Base-by-base conservation (phyloP, 37 sponge, comb jelly and placozoan genomes). In the Ephydatia muelleri region DNA sequence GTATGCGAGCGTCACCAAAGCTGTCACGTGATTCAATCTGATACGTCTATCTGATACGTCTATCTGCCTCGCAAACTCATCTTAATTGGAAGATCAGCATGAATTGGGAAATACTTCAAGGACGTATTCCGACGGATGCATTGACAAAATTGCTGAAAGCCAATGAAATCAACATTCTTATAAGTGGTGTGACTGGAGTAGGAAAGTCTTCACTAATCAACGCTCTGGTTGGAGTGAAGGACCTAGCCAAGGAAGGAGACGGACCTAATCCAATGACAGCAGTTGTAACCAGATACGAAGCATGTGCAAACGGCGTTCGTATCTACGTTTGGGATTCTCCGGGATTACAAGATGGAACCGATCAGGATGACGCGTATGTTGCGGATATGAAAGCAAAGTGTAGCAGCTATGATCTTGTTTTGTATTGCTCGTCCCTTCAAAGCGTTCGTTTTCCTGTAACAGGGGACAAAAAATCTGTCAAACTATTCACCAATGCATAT, bases 161-260 rank as follows among this genome's bases (percentile, higher is more conserved):
- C 27, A 71, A 11, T 26, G 21, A 40, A 19, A 36, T 75, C 37
- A 75, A 36, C 32, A 23, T 75, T 14, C 37, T 75, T 36, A 38
- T 75, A 12, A 37, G 25, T 11, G 76, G 76, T 16, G 8, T 19
- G 12, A 75, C 76, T 11, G 76, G 76, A 75, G 34, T 38, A 32
- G 76, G 76, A 21, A 75, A 75, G 23, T 75, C 76, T 11, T 37
- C 76, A 36, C 21, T 75, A 32, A 23, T 75, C 28, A 75, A 75
- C 36, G 76, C 36, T 16, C 31, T 75, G 36, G 37, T 75, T 32
- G 76, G 76, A 11, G 34, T 37, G 76, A 27, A 36, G 8, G 76
- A n/a, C n/a, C n/a, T 75, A 37, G 37, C 76, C 23, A 36, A 37
- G 19, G 76, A 75, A 75, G 76, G 47, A 36, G 36, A 75, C 32